phyloP scores from a whole-genome alignment of 2,113 vertebrate genomes.

The Macquaria australasica region DNA sequence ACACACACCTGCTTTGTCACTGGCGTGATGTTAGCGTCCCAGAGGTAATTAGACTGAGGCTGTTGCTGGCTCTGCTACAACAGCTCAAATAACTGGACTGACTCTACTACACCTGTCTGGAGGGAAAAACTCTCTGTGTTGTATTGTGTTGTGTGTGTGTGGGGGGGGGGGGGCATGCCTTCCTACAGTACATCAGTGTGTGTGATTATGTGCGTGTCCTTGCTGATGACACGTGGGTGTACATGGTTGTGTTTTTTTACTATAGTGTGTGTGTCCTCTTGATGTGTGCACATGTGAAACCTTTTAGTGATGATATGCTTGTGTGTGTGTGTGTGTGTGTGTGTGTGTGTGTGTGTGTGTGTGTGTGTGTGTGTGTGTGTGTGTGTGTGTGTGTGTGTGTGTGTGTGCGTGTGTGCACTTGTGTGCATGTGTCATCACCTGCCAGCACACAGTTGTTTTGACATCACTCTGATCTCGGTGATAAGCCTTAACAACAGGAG shows the following conservation, averaged over 20 bases:
- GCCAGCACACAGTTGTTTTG: conserved; percentile 71
- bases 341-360: conserved; percentile 24
- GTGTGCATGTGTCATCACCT: conserved; percentile 65
- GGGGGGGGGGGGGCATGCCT: not conserved
- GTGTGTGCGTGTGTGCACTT: not conserved
- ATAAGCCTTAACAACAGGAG: conserved; percentile 79
- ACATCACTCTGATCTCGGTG: conserved; percentile 80
- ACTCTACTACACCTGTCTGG: conserved; percentile 69
- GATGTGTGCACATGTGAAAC: conserved; percentile 24
- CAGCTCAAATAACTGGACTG: conserved; percentile 72
- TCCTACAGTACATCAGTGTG: not conserved
- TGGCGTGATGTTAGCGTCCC: conserved; percentile 68
- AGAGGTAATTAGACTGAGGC: conserved; percentile 76
- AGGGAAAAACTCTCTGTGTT: conserved; percentile 29
- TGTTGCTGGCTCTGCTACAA: conserved; percentile 76
- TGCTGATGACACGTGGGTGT: not conserved
- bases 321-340: not conserved
- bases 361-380: not conserved
- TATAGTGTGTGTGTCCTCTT: conserved; percentile 6
- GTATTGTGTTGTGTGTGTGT: conserved; percentile 11
- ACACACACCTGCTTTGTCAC: conserved; percentile 59
- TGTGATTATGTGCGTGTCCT: conserved; percentile 3
- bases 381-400: not conserved
- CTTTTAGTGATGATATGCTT: conserved; percentile 4
- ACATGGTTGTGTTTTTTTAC: not conserved